A percentile compares a stretch with the other conserved stretches of the same genome.
Conservation (phyloP, 2,888 invertebrate species). For the Idaea biselata region DNA sequence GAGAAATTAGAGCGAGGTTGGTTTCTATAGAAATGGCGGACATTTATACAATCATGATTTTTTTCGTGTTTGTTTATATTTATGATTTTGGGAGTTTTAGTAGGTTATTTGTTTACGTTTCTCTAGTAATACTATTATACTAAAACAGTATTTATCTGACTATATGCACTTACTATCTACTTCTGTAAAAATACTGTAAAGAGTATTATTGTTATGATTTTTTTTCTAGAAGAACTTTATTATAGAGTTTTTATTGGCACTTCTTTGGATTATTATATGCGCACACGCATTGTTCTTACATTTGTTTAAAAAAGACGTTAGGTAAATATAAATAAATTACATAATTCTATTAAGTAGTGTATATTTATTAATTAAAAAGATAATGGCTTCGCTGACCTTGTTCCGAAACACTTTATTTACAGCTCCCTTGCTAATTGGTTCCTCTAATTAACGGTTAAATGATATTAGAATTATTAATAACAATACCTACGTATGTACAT, state of each 20-base stretch:
- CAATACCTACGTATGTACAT: background rate
- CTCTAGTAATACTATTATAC: too few relatives aligned
- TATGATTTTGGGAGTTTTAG: background rate
- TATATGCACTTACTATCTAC: too few relatives aligned
- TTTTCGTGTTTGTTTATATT: background rate
- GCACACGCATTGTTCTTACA: background rate
- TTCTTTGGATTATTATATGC: background rate
- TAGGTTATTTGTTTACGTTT: background rate
- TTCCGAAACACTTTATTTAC: conserved; percentile 26
- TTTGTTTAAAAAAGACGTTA: background rate
- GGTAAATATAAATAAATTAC: background rate
- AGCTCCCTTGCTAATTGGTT: conserved; percentile 25
- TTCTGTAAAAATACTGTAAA: too few relatives aligned
- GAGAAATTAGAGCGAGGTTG: conserved; percentile 75
- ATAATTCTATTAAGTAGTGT: background rate
- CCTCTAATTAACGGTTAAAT: conserved; percentile 30
- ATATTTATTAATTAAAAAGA: conserved; percentile 19
- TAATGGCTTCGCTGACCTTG: conserved; percentile 23
- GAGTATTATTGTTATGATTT: too few relatives aligned
- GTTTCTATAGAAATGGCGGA: conserved; percentile 45
- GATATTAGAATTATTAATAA: background rate
- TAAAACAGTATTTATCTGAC: too few relatives aligned
- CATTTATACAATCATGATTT: background rate
- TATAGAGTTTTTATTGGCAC: background rate
- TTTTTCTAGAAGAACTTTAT: too few relatives aligned